Conservation (phyloP, 2,113 vertebrate species). For the Heptranchias perlo region DNA sequence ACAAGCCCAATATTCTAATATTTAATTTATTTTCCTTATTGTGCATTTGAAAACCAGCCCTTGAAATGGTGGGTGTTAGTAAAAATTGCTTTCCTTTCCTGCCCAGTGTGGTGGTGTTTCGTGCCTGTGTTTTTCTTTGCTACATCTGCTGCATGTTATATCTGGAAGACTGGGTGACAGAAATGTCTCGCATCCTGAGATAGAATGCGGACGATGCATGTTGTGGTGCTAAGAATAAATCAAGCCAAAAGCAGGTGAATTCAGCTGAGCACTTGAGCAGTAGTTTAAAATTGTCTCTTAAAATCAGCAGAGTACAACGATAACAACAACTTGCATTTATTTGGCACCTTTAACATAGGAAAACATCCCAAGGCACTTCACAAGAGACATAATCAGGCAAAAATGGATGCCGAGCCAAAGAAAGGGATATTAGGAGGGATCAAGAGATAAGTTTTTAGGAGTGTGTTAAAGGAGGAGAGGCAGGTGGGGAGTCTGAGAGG, state of each 20-base stretch:
- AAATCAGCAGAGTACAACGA: neutral
- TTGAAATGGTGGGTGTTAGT: constrained; percentile 46
- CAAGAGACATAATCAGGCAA: neutral
- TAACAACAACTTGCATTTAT: neutral
- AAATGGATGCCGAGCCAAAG: neutral
- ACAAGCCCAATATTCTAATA: neutral
- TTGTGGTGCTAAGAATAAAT: neutral
- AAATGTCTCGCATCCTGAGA: constrained; percentile 44
- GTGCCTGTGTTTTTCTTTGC: constrained; percentile 40
- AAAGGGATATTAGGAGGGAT: no score
- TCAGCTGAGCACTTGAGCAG: neutral
- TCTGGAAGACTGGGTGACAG: constrained; percentile 44
- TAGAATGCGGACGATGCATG: neutral
- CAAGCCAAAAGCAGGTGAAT: neutral
- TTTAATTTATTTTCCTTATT: neutral
- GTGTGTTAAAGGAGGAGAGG: no score
- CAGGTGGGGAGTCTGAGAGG: no score
- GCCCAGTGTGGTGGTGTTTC: constrained; percentile 43
- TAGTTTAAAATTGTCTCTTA: neutral
- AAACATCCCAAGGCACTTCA: neutral
- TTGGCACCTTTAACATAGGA: neutral
- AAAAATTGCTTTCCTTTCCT: constrained; percentile 43
- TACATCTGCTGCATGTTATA: constrained; percentile 46
- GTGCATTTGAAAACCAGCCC: constrained; percentile 43
- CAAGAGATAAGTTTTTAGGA: no score